Evolutionary conservation across 2,888 invertebrate species (phyloP).

Genomic region (Heteromurus nitidus): DNA sequence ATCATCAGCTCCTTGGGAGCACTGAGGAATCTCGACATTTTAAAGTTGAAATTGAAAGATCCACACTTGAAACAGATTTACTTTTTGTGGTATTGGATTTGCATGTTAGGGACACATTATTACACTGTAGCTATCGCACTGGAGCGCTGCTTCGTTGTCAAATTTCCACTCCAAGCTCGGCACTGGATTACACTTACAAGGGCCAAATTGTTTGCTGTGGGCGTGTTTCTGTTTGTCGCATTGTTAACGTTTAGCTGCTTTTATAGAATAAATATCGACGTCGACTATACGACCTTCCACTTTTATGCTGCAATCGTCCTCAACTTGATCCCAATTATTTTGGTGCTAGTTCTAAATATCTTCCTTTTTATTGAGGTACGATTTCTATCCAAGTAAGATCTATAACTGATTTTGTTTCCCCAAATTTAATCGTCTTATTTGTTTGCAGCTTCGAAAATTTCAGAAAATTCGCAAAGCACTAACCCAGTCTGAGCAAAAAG

Average conservation of each 20-base stretch:
- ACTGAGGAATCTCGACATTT: not conserved
- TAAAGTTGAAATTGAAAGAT: slow-evolving; percentile 53
- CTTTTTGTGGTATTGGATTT: not conserved
- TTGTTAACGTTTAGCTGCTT: slow-evolving; percentile 6
- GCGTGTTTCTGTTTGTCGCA: slow-evolving; percentile 14
- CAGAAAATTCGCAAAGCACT: not conserved
- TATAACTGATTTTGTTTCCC: too few relatives aligned
- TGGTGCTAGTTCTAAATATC: slow-evolving; percentile 39
- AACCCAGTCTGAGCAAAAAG: not conserved
- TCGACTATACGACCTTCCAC: slow-evolving; percentile 19
- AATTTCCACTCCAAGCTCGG: slow-evolving; percentile 35
- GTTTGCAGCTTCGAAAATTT: not conserved
- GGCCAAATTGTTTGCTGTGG: not conserved
- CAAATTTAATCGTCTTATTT: too few relatives aligned
- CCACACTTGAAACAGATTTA: not conserved
- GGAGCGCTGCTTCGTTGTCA: slow-evolving; percentile 53
- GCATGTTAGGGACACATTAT: slow-evolving; percentile 52
- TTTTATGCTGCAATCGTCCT: slow-evolving; percentile 51
- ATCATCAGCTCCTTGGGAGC: slow-evolving; percentile 34
- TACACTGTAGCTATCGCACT: slow-evolving; percentile 59
- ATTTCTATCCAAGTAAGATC: not conserved
- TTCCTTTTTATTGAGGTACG: slow-evolving; percentile 51
- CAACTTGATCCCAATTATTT: slow-evolving; percentile 51
- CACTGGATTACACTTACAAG: not conserved
- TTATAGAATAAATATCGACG: slow-evolving; percentile 8